These are phyloP conservation scores for Neofelis nebulosa DNA, from an alignment of 2,113 vertebrate genomes.

Conservation along the genomic window DNA sequence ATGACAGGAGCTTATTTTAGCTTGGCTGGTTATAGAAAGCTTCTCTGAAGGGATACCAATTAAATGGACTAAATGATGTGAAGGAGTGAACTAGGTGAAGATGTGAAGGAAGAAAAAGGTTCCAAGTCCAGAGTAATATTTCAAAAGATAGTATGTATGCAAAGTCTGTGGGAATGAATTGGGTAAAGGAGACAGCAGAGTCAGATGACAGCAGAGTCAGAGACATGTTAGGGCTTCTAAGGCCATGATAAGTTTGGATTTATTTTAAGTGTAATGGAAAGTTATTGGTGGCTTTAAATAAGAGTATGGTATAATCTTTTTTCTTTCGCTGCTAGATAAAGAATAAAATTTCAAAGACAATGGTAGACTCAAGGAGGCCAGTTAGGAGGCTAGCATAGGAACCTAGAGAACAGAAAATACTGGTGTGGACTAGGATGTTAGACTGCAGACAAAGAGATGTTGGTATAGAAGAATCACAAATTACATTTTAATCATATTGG, in stretches of 20 bases:
- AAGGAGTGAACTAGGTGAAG: not conserved
- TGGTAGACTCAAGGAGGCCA: too few species aligned
- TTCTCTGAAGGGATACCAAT: not conserved
- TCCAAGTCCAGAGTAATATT: not conserved
- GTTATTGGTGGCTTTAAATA: not conserved
- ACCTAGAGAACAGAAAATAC: not conserved
- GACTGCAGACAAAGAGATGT: not conserved
- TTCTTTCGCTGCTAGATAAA: not conserved
- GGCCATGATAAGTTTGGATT: not conserved
- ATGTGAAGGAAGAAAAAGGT: not conserved
- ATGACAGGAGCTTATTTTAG: not conserved
- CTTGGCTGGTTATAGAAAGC: not conserved
- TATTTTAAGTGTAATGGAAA: not conserved
- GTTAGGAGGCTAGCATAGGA: not conserved
- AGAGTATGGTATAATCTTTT: not conserved
- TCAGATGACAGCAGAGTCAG: not conserved
- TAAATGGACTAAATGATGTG: not conserved
- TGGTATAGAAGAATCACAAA: not conserved
- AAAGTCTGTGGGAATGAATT: not conserved
- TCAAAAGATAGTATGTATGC: not conserved
- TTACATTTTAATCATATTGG: not conserved
- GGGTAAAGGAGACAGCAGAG: not conserved
- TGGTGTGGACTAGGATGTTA: not conserved
- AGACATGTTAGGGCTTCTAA: not conserved
- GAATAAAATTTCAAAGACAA: not conserved